Conservation (phyloP, 2,888 invertebrate species). For the Deilephila porcellus region DNA sequence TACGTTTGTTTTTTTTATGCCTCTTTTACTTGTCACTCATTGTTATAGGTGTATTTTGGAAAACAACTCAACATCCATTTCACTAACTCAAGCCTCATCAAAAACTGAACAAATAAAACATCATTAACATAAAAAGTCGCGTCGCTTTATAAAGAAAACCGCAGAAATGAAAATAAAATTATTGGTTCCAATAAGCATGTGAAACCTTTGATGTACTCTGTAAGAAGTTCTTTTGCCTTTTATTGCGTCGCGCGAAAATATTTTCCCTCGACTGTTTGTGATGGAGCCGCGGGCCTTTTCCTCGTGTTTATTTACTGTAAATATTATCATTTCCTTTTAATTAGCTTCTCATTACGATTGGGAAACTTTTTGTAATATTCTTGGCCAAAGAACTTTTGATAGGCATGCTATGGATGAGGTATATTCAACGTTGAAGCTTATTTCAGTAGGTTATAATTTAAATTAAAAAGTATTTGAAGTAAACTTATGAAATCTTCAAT, state of each 20-base stretch:
- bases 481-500: too few species aligned
- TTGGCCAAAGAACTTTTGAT: background rate
- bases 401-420: background rate
- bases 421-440: background rate
- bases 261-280: conserved; percentile 52
- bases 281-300: background rate
- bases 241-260: conserved; percentile 66
- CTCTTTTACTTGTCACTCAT: too few species aligned
- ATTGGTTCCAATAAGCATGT: conserved; percentile 42
- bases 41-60: too few species aligned
- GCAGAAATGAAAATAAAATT: conserved; percentile 52
- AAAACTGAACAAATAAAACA: background rate
- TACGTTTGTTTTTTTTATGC: too few species aligned
- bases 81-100: background rate
- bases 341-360: conserved; percentile 10
- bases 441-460: background rate
- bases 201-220: conserved; percentile 74
- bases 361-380: background rate
- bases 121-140: background rate
- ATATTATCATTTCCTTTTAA: conserved; percentile 12
- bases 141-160: conserved; percentile 32
- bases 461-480: background rate
- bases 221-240: conserved; percentile 68
- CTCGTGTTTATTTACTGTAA: conserved; percentile 13
- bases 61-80: background rate